phyloP scores from a whole-genome alignment of 2,113 vertebrate species.

The Irena cyanogastra region DNA sequence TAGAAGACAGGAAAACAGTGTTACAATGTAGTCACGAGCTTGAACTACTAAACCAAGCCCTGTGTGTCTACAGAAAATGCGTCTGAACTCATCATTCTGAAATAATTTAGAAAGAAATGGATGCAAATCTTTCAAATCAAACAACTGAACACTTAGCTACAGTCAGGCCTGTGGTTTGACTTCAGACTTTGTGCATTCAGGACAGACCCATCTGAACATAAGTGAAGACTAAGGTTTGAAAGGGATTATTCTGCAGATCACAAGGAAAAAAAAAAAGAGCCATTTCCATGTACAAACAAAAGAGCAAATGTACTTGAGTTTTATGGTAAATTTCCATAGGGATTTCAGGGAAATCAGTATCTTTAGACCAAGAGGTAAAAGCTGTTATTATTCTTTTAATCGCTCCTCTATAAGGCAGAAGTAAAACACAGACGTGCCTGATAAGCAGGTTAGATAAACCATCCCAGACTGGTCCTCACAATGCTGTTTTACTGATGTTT shows the following conservation, averaged over 20 bases:
- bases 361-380: not conserved
- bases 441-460: not conserved
- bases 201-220: not conserved
- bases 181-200: not conserved
- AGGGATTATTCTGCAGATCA: not conserved
- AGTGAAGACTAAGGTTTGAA: not conserved
- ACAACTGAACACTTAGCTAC: not conserved
- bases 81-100: not conserved
- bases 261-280: not conserved
- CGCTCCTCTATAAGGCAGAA: not conserved
- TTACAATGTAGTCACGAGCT: not conserved
- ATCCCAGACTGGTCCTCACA: not conserved
- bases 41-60: not conserved
- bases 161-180: not conserved
- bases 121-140: not conserved
- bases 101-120: not conserved
- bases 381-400: not conserved
- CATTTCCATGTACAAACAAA: not conserved
- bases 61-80: not conserved
- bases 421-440: not conserved
- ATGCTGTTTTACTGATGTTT: not conserved
- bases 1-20: slow-evolving; percentile 53
- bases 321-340: not conserved
- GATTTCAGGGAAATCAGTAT: not conserved
- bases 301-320: not conserved